These are phyloP conservation scores for Coreoperca whiteheadi DNA, from an alignment of 2,113 vertebrate genomes.

Conservation along the genomic window DNA sequence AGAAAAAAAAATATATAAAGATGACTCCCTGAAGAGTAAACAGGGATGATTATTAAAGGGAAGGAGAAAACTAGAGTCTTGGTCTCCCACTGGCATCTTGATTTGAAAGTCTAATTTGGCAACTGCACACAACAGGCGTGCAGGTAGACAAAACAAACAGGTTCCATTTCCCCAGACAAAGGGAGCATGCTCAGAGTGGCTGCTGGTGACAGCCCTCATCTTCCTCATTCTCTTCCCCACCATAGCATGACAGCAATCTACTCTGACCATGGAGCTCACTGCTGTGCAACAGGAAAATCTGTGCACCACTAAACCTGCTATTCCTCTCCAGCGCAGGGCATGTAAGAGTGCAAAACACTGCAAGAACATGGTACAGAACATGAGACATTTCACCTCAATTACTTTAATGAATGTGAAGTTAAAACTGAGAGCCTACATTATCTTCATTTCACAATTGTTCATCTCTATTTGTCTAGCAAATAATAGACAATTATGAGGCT, in stretches of 20 bases:
- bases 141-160: conserved; percentile 85
- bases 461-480: conserved; percentile 36
- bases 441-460: conserved; percentile 38
- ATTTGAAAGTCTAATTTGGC: conserved; percentile 89
- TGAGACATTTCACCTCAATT: conserved; percentile 18
- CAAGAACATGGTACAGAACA: conserved; percentile 27
- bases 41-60: conserved; percentile 86
- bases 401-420: conserved; percentile 5
- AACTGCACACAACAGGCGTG: conserved; percentile 81
- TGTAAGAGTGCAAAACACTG: conserved; percentile 42
- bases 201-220: conserved; percentile 75
- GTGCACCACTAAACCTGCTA: conserved; percentile 56
- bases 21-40: conserved; percentile 87
- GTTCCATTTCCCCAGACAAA: conserved; percentile 76
- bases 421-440: conserved; percentile 12
- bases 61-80: conserved; percentile 81
- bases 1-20: conserved; percentile 79
- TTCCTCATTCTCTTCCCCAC: conserved; percentile 56
- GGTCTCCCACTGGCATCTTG: conserved; percentile 84
- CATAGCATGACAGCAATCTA: conserved; percentile 72
- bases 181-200: conserved; percentile 77
- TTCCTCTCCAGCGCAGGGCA: conserved; percentile 37
- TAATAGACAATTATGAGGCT: neutral
- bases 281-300: conserved; percentile 68
- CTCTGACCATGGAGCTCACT: conserved; percentile 61